Evolutionary conservation across 2,888 invertebrate species (phyloP).

Genomic region (Dendrolimus houi): DNA sequence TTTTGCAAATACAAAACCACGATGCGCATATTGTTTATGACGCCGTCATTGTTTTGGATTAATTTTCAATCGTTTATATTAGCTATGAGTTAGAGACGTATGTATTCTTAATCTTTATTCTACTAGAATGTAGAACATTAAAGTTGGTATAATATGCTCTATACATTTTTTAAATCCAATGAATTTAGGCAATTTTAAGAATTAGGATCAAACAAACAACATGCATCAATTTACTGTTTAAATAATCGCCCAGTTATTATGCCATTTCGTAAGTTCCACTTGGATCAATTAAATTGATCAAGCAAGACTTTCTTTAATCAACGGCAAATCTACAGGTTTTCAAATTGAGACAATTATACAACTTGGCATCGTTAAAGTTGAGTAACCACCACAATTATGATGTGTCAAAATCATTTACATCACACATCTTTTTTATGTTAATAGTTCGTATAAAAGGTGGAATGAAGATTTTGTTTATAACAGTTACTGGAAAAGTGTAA

Average conservation of each 20-base stretch:
- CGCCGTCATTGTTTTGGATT: slow-evolving; percentile 28
- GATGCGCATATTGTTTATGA: neutral
- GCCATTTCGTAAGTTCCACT: slow-evolving; percentile 9
- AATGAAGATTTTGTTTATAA: neutral
- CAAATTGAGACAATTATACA: neutral
- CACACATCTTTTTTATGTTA: neutral
- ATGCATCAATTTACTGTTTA: neutral
- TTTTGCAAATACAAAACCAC: slow-evolving; percentile 23
- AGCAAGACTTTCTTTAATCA: slow-evolving; percentile 7
- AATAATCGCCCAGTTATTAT: slow-evolving; percentile 5
- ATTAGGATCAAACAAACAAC: too few species aligned
- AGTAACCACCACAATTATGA: neutral
- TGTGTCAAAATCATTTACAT: neutral
- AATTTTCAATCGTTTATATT: neutral
- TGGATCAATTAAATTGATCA: neutral
- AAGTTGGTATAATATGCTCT: too few species aligned
- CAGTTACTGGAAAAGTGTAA: neutral
- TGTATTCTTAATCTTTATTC: neutral
- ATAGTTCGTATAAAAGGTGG: neutral
- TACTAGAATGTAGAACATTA: neutral
- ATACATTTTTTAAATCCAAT: too few species aligned
- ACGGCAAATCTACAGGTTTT: slow-evolving; percentile 2
- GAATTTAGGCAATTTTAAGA: too few species aligned
- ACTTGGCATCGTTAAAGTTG: neutral
- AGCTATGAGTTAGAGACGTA: neutral